Percentiles rank a stretch among this genome's conserved stretches.
phyloP scores from a whole-genome alignment of 2,113 vertebrate species.

The Cyprinodon tularosa region DNA sequence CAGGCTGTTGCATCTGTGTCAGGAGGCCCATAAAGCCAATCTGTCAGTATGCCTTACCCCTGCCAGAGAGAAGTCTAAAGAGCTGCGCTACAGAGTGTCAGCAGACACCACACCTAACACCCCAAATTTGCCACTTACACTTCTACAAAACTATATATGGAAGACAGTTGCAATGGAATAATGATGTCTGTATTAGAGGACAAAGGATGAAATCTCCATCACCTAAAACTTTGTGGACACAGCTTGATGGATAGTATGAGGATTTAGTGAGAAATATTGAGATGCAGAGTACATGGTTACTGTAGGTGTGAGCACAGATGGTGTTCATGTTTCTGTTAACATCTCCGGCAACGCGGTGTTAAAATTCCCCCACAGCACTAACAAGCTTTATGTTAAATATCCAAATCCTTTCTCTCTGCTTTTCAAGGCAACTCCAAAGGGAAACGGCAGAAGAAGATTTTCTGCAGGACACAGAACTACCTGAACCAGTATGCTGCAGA shows the following conservation, averaged over 20 bases:
- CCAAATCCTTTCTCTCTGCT: background rate
- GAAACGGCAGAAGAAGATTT: constrained; percentile 89
- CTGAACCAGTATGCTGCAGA: constrained; percentile 93
- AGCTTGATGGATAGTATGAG: constrained; percentile 14
- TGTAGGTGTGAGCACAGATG: constrained; percentile 66
- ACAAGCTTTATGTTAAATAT: no score
- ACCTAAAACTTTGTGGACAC: background rate
- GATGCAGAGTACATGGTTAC: constrained; percentile 23
- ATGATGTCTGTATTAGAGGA: background rate
- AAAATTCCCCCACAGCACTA: constrained; percentile 15
- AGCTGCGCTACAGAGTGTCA: constrained; percentile 7
- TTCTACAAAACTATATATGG: background rate
- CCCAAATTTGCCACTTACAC: background rate
- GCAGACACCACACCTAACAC: background rate
- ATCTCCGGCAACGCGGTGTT: constrained; percentile 19
- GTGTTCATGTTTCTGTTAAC: constrained; percentile 44
- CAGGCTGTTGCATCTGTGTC: constrained; percentile 55
- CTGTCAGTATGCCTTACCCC: constrained; percentile 38
- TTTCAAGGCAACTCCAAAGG: constrained; percentile 85
- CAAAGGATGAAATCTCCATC: background rate
- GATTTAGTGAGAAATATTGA: constrained; percentile 17
- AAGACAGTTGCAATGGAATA: background rate
- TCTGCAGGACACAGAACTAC: constrained; percentile 91
- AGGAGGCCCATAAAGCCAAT: constrained; percentile 48
- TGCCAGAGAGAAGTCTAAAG: constrained; percentile 44